A percentile compares a stretch with the other conserved stretches of the same genome.
phyloP scores from a whole-genome alignment of 2,797 vertebrate species.

The Benthosema pterotum region DNA sequence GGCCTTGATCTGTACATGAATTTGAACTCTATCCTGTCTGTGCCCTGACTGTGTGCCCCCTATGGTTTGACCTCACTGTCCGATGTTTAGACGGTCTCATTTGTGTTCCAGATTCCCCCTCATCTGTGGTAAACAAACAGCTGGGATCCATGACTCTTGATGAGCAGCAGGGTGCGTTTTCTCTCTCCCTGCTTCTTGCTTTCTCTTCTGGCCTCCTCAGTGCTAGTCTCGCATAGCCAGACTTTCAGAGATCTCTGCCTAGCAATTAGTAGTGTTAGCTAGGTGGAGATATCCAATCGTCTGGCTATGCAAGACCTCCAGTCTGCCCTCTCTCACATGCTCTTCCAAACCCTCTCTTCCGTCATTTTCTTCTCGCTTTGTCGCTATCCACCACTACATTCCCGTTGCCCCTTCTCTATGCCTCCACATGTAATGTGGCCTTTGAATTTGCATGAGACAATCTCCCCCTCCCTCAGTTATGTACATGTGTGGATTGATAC shows the following conservation, averaged over 20 bases:
- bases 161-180: constrained; percentile 95
- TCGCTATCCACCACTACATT: constrained; percentile 17
- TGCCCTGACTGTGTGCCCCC: constrained; percentile 42
- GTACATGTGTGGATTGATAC: constrained; percentile 2
- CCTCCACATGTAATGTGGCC: constrained; percentile 7
- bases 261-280: too few relatives aligned
- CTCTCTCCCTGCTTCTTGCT: constrained; percentile 56
- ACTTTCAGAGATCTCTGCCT: too few relatives aligned
- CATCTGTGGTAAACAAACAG: constrained; percentile 98
- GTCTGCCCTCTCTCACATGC: constrained; percentile 11
- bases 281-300: too few relatives aligned
- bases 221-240: too few relatives aligned
- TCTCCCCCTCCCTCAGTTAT: background rate
- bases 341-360: constrained; percentile 10
- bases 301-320: too few relatives aligned
- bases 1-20: constrained; percentile 28
- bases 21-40: constrained; percentile 31
- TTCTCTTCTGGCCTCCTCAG: constrained; percentile 12
- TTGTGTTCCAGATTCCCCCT: constrained; percentile 99
- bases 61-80: constrained; percentile 45
- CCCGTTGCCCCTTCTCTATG: background rate
- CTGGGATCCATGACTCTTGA: constrained; percentile 99
- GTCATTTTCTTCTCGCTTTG: constrained; percentile 4
- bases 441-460: background rate
- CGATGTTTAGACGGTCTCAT: constrained; percentile 87